Conservation (phyloP, 2,888 invertebrate genomes). For the Priocnemis perturbator region DNA sequence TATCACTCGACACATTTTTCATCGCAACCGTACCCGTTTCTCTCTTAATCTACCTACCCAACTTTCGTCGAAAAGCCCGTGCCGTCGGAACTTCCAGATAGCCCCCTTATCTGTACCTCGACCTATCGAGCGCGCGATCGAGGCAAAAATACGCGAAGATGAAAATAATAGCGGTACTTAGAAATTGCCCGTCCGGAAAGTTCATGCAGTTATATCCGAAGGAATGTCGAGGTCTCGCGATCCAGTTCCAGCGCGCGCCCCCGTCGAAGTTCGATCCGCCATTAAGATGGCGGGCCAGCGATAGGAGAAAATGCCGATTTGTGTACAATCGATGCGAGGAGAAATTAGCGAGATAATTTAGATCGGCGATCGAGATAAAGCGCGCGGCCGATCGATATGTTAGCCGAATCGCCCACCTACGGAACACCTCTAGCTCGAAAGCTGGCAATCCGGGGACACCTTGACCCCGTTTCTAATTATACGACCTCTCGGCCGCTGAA, state of each 20-base stretch:
- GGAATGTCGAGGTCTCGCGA: constrained; percentile 20
- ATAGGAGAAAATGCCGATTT: constrained; percentile 61
- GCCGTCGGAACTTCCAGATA: too few species aligned
- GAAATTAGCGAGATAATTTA: constrained; percentile 67
- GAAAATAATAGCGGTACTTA: too few species aligned
- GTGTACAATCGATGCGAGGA: constrained; percentile 62
- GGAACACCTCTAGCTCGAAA: constrained; percentile 4
- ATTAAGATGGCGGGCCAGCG: constrained; percentile 59
- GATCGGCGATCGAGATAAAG: constrained; percentile 59
- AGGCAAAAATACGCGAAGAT: too few species aligned
- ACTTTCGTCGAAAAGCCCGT: too few species aligned
- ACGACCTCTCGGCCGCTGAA: too few species aligned
- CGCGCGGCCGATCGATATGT: constrained; percentile 4
- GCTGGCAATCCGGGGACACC: constrained; percentile 14
- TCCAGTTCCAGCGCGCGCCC: neutral
- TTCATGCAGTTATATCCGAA: too few species aligned
- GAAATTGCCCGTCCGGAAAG: too few species aligned
- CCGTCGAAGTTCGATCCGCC: constrained; percentile 51
- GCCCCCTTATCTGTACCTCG: too few species aligned
- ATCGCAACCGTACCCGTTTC: too few species aligned
- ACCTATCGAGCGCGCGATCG: too few species aligned
- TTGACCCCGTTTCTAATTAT: constrained; percentile 31
- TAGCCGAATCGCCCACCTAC: constrained; percentile 2
- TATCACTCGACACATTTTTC: too few species aligned
- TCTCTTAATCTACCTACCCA: too few species aligned